A percentile compares a stretch with the other conserved stretches of the same genome.
Conservation (phyloP, 2,888 invertebrate genomes). For the Hylaea fasciaria region DNA sequence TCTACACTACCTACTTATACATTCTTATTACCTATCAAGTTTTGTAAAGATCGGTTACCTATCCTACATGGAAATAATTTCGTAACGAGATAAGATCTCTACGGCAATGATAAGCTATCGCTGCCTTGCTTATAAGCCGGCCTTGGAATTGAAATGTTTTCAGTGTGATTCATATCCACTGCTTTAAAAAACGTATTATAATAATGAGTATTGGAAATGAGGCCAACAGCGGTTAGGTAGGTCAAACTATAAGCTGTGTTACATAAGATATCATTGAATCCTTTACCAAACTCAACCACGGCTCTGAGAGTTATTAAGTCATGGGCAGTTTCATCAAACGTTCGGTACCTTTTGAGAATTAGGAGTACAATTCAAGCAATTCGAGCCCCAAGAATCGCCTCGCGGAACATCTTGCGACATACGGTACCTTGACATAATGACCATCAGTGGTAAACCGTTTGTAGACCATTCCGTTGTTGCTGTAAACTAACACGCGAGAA, state of each 20-base stretch:
- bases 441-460: conserved; percentile 10
- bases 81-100: conserved; percentile 3
- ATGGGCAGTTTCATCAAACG: no score
- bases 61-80: conserved; percentile 12
- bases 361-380: no score
- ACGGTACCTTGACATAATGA: conserved; percentile 17
- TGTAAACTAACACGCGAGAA: conserved; percentile 6
- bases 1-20: not conserved
- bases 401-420: not conserved
- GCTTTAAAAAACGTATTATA: not conserved
- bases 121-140: not conserved
- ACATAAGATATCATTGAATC: no score
- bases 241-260: no score
- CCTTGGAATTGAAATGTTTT: not conserved
- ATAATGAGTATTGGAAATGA: not conserved
- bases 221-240: not conserved
- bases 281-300: no score
- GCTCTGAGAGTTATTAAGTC: no score
- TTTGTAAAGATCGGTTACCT: not conserved
- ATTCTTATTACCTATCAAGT: not conserved
- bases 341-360: no score
- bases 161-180: conserved; percentile 11
- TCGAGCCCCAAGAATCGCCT: no score
- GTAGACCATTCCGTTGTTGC: conserved; percentile 20
- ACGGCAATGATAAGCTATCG: conserved; percentile 8